Conservation (phyloP, 2,888 invertebrate species). For the Deroplatys truncata region DNA sequence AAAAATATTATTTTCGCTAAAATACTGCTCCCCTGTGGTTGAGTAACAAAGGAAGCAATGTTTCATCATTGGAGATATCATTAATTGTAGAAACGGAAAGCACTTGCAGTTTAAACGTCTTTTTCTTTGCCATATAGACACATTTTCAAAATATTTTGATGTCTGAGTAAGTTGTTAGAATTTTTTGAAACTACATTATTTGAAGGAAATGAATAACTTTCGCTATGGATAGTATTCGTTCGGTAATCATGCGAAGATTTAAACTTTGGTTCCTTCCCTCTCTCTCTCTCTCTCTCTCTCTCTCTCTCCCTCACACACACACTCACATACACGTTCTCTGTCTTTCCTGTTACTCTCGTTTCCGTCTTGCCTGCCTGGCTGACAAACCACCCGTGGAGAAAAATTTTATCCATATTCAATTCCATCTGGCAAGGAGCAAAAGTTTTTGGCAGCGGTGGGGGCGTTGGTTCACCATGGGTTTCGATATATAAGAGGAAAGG, state of each 20-base stretch:
- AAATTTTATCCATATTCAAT: slow-evolving; percentile 46
- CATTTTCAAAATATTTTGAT: too few species aligned
- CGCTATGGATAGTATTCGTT: not conserved
- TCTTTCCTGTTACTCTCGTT: slow-evolving; percentile 1
- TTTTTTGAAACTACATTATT: not conserved
- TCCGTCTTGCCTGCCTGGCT: not conserved
- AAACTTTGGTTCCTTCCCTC: not conserved
- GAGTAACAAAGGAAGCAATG: too few species aligned
- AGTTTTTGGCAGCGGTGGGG: slow-evolving; percentile 38
- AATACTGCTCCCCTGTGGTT: too few species aligned
- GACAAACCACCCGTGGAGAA: slow-evolving; percentile 17
- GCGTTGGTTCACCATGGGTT: not conserved
- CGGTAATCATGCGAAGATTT: not conserved
- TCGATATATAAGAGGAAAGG: not conserved
- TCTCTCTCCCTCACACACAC: not conserved
- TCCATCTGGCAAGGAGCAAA: slow-evolving; percentile 34
- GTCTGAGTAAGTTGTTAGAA: too few species aligned
- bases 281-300: not conserved
- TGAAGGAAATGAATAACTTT: not conserved
- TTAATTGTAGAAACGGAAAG: too few species aligned
- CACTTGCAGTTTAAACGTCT: too few species aligned
- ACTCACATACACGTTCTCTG: not conserved
- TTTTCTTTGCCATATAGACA: too few species aligned
- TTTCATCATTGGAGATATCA: too few species aligned
- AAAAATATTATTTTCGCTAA: too few species aligned